Evolutionary conservation across 2,888 invertebrate species (phyloP).

Genomic region (Cheilosia grossa): DNA sequence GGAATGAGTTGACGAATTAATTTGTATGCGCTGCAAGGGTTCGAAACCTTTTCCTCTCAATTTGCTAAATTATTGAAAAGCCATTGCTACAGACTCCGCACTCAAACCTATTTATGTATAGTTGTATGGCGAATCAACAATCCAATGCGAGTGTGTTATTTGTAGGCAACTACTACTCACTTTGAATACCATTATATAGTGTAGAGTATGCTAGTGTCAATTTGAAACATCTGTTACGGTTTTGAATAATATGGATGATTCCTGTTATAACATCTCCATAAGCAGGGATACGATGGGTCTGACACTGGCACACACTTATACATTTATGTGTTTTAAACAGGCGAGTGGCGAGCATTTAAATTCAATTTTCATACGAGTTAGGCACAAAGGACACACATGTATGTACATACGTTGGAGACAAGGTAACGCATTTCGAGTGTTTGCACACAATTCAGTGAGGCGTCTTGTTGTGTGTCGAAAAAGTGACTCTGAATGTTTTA

Average conservation of each 20-base stretch:
- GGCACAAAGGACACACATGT: background rate
- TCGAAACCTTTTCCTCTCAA: background rate
- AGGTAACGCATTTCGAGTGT: constrained; percentile 14
- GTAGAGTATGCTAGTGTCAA: constrained; percentile 14
- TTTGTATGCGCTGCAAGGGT: constrained; percentile 13
- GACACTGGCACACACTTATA: background rate
- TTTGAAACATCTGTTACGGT: constrained; percentile 46
- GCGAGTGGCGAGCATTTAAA: constrained; percentile 29
- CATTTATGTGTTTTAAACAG: constrained; percentile 25
- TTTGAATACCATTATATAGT: background rate
- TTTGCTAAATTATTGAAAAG: constrained; percentile 31
- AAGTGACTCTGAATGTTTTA: constrained; percentile 35
- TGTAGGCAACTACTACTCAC: constrained; percentile 8
- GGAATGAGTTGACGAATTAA: constrained; percentile 17
- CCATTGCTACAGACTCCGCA: background rate
- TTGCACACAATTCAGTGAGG: background rate
- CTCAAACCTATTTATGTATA: background rate
- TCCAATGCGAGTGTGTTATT: constrained; percentile 2
- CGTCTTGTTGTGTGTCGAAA: constrained; percentile 6
- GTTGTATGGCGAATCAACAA: background rate
- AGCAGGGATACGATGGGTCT: background rate
- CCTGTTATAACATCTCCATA: constrained; percentile 18
- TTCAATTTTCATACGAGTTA: constrained; percentile 51
- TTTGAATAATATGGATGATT: constrained; percentile 49
- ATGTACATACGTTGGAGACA: background rate